Base-by-base conservation (phyloP, 2,797 vertebrate genomes). In the Schizothorax lantsangensis region DNA sequence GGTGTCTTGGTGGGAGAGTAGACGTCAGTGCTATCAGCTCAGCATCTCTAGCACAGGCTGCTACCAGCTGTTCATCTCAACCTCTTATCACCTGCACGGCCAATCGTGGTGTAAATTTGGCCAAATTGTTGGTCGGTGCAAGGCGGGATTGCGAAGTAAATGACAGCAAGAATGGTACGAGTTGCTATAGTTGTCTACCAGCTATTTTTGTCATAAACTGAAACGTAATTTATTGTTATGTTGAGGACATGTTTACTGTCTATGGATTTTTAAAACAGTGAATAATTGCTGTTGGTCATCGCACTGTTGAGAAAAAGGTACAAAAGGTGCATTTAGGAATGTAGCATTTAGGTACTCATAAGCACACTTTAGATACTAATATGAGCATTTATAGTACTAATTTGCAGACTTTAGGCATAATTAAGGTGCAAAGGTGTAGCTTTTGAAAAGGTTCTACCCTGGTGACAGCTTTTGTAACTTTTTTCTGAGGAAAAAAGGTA, bases 61-160 rank as follows among this genome's bases (percentile, higher is more conserved):
- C 78, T 81, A 87, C 82, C 89, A 89, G 88, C 88, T 90, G 89
- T 89, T 91, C 79, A 87, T 89, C 59, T 54, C 49, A 43, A 43
- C 57, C 68, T 45, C 73, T 88, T 85, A 89, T 89, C 90, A 81
- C 74, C 74, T 52, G 75, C 80, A 33, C 17, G 86, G 59, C 83
- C 59, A 52, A 73, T 30, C 33, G 73, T 52, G 23, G 85, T 88
- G 82, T 85, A 77, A 87, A 85, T 89, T 85, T 86, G 73, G 47
- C 45, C 87, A 83, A 64, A 80, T 83, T 88, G 82, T 75, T 81
- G 88, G 87, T 57, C 45, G 38, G 57, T 17, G 33, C 21, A 69
- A 45, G 43, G 82, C 62, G 19, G 52, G 26, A 57, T 68, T 1
- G 68, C 72, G 81, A 88, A 87, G 88, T 89, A 87, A 86, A 82